Evolutionary conservation across 2,113 vertebrate genomes (phyloP).

Genomic region (Panthera uncia): DNA sequence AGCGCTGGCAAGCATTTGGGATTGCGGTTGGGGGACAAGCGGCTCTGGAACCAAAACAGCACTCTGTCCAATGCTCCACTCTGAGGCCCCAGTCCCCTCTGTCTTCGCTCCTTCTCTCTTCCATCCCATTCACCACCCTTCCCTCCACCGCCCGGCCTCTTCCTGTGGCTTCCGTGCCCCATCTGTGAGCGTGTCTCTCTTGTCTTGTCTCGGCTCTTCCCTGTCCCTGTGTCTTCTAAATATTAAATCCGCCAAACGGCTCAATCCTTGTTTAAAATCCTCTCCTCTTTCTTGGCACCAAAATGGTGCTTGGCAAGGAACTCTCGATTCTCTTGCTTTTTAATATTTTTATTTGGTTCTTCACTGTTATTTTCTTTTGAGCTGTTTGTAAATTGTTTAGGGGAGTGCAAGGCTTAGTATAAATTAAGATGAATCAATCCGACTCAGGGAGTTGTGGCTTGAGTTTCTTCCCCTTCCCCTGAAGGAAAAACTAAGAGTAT

Average conservation of each 20-base stretch:
- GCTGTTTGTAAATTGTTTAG: conserved; percentile 53
- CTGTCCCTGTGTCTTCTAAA: conserved; percentile 45
- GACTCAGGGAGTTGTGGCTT: conserved; percentile 33
- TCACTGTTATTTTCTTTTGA: conserved; percentile 67
- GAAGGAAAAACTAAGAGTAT: neutral
- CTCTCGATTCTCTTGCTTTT: conserved; percentile 60
- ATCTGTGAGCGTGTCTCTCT: neutral
- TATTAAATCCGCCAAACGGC: conserved; percentile 44
- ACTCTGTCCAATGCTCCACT: neutral
- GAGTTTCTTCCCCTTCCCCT: neutral
- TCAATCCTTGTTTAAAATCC: conserved; percentile 63
- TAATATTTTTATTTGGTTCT: conserved; percentile 67
- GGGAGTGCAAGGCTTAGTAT: conserved; percentile 39
- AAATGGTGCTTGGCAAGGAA: conserved; percentile 72
- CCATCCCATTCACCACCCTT: neutral
- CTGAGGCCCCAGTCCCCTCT: neutral
- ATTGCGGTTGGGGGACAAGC: neutral
- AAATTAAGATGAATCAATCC: conserved; percentile 63
- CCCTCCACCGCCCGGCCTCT: neutral
- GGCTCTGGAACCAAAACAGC: neutral
- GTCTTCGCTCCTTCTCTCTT: fast-evolving
- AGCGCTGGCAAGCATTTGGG: conserved; percentile 51
- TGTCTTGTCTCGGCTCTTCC: neutral
- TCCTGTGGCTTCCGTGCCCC: neutral
- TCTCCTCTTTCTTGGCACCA: conserved; percentile 70